Evolutionary conservation across 2,888 invertebrate species (phyloP).

Genomic region (Eulithis testata): DNA sequence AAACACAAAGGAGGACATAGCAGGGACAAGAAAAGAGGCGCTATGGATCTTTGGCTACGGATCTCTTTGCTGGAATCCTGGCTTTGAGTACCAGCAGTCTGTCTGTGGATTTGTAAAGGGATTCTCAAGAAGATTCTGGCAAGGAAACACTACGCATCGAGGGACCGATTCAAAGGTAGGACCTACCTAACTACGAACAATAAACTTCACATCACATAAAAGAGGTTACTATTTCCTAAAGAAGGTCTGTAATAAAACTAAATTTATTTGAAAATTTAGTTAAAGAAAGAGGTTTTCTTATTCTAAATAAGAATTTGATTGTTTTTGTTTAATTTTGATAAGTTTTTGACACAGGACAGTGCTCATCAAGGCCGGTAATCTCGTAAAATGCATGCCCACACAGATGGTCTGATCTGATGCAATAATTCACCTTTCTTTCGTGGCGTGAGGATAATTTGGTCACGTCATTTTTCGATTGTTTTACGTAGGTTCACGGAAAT

Average conservation of each 20-base stretch:
- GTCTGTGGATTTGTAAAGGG: slow-evolving; percentile 93
- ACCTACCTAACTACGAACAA: no score
- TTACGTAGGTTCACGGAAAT: no score
- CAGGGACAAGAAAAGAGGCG: slow-evolving; percentile 66
- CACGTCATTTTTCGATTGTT: slow-evolving; percentile 1
- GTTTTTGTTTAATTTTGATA: slow-evolving; percentile 2
- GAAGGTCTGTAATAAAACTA: no score
- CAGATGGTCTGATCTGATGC: slow-evolving; percentile 37
- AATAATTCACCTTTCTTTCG: slow-evolving; percentile 32
- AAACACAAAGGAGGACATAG: slow-evolving; percentile 21
- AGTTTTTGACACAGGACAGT: neutral
- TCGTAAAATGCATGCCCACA: slow-evolving; percentile 8
- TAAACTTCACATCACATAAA: neutral
- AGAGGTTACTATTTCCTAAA: no score
- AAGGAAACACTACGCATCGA: slow-evolving; percentile 93
- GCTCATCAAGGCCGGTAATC: slow-evolving; percentile 15
- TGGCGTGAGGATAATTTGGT: neutral
- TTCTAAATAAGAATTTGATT: neutral
- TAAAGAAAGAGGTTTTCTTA: neutral
- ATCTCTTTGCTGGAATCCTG: slow-evolving; percentile 97
- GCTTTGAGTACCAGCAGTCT: slow-evolving; percentile 92
- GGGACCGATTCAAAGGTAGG: slow-evolving; percentile 90
- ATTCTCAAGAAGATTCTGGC: slow-evolving; percentile 95
- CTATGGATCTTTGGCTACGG: slow-evolving; percentile 98
- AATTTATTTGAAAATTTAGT: no score